Percentiles rank a stretch among this genome's conserved stretches.
Conservation (phyloP, 2,113 vertebrate genomes). For the Cyanistes caeruleus region DNA sequence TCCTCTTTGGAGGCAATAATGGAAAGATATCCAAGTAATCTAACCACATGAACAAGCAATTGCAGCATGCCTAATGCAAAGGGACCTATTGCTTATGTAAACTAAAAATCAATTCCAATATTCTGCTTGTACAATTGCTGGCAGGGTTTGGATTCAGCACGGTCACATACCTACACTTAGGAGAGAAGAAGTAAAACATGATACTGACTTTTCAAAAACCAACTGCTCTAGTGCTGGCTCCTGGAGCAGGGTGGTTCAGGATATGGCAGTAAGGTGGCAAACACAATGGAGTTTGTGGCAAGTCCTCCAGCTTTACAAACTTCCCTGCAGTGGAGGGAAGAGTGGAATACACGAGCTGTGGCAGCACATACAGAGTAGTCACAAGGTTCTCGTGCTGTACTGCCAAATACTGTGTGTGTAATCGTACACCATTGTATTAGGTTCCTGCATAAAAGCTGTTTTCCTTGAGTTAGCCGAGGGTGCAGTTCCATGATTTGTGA, state of each 20-base stretch:
- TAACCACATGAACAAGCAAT: slow-evolving; percentile 25
- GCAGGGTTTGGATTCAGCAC: not conserved
- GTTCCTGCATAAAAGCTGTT: not conserved
- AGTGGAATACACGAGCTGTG: not conserved
- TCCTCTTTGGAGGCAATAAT: slow-evolving; percentile 61
- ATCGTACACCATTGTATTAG: not conserved
- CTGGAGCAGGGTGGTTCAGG: not conserved
- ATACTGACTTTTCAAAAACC: not conserved
- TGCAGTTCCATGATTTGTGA: not conserved
- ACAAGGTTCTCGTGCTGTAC: not conserved
- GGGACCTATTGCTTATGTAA: not conserved
- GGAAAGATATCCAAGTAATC: slow-evolving; percentile 18
- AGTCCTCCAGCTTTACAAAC: not conserved
- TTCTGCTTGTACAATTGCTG: not conserved
- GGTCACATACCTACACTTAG: not conserved
- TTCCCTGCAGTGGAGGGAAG: not conserved
- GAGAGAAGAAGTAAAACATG: not conserved
- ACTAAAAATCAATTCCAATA: not conserved
- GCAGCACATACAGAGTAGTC: not conserved
- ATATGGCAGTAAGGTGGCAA: not conserved
- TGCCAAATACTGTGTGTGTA: not conserved
- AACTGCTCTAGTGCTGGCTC: not conserved
- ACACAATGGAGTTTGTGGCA: not conserved
- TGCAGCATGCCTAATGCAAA: not conserved
- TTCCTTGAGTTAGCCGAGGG: not conserved